phyloP scores from a whole-genome alignment of 2,113 vertebrate species.

The Indicator maculatus region DNA sequence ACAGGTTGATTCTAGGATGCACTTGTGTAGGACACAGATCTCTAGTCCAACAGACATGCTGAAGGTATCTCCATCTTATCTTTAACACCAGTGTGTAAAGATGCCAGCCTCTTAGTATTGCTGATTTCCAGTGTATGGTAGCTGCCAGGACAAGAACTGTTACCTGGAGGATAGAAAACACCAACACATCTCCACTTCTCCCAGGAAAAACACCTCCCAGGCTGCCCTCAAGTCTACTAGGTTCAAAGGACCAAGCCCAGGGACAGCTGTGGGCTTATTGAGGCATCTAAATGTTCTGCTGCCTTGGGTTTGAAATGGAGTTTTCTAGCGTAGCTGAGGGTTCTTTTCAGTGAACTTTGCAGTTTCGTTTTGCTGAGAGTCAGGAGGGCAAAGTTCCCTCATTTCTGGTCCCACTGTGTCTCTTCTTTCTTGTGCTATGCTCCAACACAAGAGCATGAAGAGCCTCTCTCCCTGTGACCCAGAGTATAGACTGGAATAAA shows the following conservation, averaged over 20 bases:
- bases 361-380: not conserved
- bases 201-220: not conserved
- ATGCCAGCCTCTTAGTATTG: not conserved
- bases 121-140: fast-evolving
- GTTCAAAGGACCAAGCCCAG: not conserved
- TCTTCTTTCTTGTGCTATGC: not conserved
- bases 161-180: fast-evolving
- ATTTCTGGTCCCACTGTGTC: not conserved
- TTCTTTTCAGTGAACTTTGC: not conserved
- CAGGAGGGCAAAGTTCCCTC: not conserved
- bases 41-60: not conserved
- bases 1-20: not conserved
- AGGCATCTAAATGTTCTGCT: not conserved
- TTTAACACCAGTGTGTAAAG: not conserved
- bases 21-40: not conserved
- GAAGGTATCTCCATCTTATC: not conserved
- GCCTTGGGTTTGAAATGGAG: not conserved
- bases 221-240: not conserved
- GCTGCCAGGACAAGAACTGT: not conserved
- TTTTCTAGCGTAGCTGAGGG: not conserved
- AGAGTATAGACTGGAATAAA: not conserved
- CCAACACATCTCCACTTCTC: fast-evolving
- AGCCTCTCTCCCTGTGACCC: not conserved
- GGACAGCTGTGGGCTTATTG: not conserved
- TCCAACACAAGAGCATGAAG: not conserved